phyloP scores from a whole-genome alignment of 1,140 invertebrate species.

The Eurosta solidaginis region DNA sequence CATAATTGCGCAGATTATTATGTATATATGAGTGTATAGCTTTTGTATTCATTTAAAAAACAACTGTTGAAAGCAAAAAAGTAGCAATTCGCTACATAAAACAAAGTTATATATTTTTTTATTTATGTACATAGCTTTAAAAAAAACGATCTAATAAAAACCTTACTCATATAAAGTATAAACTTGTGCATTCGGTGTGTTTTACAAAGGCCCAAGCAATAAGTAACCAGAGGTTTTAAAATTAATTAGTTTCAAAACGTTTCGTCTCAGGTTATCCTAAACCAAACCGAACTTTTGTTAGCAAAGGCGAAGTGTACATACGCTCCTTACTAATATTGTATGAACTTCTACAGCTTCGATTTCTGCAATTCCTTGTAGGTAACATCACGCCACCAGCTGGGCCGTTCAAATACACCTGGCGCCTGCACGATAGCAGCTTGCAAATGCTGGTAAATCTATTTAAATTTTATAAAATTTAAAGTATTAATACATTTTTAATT shows the following conservation, averaged over 20 bases:
- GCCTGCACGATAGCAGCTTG: slow-evolving; percentile 63
- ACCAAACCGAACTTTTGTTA: no score
- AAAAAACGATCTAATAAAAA: slow-evolving; percentile 12
- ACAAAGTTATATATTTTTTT: not conserved
- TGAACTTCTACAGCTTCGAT: slow-evolving; percentile 50
- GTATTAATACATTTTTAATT: not conserved
- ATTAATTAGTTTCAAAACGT: no score
- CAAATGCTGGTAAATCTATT: slow-evolving; percentile 67
- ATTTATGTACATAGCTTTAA: not conserved
- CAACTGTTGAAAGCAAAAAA: not conserved
- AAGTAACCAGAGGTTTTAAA: no score
- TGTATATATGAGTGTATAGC: not conserved
- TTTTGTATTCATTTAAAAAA: not conserved
- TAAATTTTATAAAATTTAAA: slow-evolving; percentile 28
- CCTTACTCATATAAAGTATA: no score
- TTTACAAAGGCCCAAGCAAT: no score
- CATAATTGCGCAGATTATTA: no score
- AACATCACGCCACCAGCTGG: slow-evolving; percentile 68
- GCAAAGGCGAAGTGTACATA: no score
- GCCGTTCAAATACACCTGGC: slow-evolving; percentile 63
- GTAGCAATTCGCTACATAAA: not conserved
- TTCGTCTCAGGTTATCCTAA: no score
- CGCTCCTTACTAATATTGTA: no score
- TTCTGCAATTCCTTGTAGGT: slow-evolving; percentile 58
- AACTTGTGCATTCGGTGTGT: no score